Conservation (phyloP, 2,888 invertebrate species). For the Sipha maydis region DNA sequence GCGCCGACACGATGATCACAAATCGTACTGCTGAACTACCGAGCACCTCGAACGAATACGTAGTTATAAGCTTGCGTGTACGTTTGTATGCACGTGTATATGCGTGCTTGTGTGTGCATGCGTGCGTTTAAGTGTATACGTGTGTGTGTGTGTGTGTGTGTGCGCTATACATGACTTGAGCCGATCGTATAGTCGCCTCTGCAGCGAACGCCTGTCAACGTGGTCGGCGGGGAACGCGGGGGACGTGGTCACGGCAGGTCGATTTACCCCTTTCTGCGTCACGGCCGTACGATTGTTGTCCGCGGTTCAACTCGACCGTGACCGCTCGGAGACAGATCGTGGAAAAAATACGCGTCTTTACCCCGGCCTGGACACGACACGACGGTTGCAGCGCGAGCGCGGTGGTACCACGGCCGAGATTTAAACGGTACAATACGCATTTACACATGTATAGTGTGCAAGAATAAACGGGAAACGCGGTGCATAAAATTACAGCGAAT, state of each 20-base stretch:
- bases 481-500: too few species aligned
- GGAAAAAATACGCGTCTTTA: conserved; percentile 7
- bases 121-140: neutral
- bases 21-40: too few species aligned
- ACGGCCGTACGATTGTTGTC: neutral
- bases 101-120: neutral
- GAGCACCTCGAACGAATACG: too few species aligned
- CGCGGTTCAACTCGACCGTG: conserved; percentile 34
- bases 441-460: too few species aligned
- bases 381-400: neutral
- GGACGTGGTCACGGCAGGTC: conserved; percentile 2
- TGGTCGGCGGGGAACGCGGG: neutral
- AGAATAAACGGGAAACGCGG: too few species aligned
- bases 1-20: too few species aligned
- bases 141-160: neutral
- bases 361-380: neutral
- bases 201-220: too few species aligned
- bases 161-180: neutral
- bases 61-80: too few species aligned
- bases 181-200: neutral
- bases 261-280: neutral
- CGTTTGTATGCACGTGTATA: neutral
- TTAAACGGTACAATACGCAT: too few species aligned
- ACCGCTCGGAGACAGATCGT: conserved; percentile 54
- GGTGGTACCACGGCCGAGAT: too few species aligned